phyloP scores from a whole-genome alignment of 2,113 vertebrate species.

The Pantherophis guttatus region DNA sequence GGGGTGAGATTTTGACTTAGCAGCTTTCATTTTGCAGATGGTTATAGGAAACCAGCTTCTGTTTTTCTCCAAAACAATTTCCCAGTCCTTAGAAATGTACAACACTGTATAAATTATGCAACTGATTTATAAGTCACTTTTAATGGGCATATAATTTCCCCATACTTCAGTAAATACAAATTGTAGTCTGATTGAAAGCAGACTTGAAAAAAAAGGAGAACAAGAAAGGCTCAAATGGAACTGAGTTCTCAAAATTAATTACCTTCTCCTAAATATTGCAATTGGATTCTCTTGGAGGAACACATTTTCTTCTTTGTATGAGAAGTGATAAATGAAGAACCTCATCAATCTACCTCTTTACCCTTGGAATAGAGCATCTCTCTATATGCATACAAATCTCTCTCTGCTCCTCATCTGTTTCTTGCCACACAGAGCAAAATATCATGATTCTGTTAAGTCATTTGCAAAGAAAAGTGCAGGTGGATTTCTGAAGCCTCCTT shows the following conservation, averaged over 20 bases:
- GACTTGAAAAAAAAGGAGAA: constrained; percentile 42
- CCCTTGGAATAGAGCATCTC: constrained; percentile 64
- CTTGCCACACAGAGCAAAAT: constrained; percentile 59
- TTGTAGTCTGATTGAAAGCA: constrained; percentile 53
- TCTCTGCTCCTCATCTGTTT: constrained; percentile 17
- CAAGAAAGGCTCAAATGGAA: constrained; percentile 66
- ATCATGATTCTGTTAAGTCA: constrained; percentile 61
- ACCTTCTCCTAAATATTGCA: constrained; percentile 68
- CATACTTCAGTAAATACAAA: constrained; percentile 52
- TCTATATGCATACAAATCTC: constrained; percentile 43
- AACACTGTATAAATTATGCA: not conserved
- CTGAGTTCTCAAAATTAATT: constrained; percentile 67
- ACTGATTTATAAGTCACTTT: constrained; percentile 4
- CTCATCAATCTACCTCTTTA: constrained; percentile 70
- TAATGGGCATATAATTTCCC: constrained; percentile 10
- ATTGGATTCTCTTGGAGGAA: constrained; percentile 63
- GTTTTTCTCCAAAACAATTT: not conserved
- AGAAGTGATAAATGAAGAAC: constrained; percentile 65
- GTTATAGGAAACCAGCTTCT: not conserved
- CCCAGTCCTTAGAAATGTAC: not conserved
- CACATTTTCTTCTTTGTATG: constrained; percentile 53
- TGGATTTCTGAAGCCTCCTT: not conserved
- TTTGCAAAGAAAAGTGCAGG: constrained; percentile 36
- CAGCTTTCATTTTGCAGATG: not conserved
- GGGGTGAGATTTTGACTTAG: not conserved